phyloP scores from a whole-genome alignment of 1,140 invertebrate species.

The Phymastichus coffea region DNA sequence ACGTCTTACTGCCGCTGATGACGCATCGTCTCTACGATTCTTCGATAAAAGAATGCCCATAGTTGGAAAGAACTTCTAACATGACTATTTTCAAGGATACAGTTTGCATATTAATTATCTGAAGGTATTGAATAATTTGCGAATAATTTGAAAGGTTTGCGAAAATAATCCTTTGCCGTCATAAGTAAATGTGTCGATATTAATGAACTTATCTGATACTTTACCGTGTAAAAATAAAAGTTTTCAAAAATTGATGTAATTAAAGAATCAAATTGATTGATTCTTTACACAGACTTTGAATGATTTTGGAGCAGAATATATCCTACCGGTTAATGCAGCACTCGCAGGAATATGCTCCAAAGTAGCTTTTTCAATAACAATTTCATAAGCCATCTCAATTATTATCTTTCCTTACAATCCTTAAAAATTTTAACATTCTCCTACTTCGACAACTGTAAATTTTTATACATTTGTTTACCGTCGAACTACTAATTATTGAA shows the following conservation, averaged over 20 bases:
- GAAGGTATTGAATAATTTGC: conserved; percentile 30
- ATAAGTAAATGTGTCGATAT: conserved; percentile 35
- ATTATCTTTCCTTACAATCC: conserved; percentile 70
- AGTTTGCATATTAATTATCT: conserved; percentile 32
- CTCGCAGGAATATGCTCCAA: conserved; percentile 82
- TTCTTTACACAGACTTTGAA: too few species aligned
- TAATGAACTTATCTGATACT: conserved; percentile 24
- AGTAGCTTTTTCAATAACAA: conserved; percentile 69
- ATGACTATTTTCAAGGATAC: conserved; percentile 35
- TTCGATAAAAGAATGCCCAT: too few species aligned
- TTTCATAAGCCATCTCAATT: conserved; percentile 38
- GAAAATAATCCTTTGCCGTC: conserved; percentile 33
- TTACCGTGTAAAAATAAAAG: conserved; percentile 7
- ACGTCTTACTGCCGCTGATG: too few species aligned
- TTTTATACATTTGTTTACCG: too few species aligned
- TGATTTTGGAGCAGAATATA: conserved; percentile 90
- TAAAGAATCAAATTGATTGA: too few species aligned
- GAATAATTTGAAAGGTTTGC: conserved; percentile 39
- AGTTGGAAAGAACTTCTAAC: conserved; percentile 83
- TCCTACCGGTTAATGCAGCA: conserved; percentile 75
- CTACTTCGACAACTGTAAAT: too few species aligned
- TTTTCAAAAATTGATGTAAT: too few species aligned
- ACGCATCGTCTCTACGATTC: too few species aligned
- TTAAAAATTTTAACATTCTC: conserved; percentile 95
- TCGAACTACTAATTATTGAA: too few species aligned